Conservation (phyloP, 2,888 invertebrate species). For the Anticlea derivata region DNA sequence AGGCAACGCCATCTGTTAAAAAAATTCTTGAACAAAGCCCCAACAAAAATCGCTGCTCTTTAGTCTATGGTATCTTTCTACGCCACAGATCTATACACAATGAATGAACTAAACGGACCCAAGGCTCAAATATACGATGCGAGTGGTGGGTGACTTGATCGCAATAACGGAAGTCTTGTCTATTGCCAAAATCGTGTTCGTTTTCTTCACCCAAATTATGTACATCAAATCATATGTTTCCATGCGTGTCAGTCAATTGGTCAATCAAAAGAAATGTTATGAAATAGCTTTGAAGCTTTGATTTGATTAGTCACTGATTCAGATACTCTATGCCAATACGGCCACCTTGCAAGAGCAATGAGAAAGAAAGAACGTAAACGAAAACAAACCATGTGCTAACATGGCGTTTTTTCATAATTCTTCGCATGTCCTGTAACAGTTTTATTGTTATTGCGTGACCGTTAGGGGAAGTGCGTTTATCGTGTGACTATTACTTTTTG, state of each 20-base stretch:
- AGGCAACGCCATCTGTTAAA: too few species aligned
- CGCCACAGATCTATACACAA: background rate
- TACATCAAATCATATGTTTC: background rate
- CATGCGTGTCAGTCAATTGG: constrained; percentile 6
- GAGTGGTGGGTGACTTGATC: background rate
- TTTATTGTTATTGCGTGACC: constrained; percentile 76
- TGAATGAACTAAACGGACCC: background rate
- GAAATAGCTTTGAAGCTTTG: background rate
- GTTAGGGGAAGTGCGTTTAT: constrained; percentile 73
- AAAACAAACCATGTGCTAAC: constrained; percentile 80
- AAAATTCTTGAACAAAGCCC: too few species aligned
- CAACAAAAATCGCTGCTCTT: too few species aligned
- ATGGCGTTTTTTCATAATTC: constrained; percentile 80
- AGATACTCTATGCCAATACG: background rate
- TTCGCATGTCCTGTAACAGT: constrained; percentile 57
- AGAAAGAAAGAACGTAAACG: constrained; percentile 32
- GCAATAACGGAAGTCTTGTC: background rate
- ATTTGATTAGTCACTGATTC: background rate
- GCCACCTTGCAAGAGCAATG: background rate
- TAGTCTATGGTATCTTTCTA: too few species aligned
- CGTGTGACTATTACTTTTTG: constrained; percentile 66
- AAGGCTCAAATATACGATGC: background rate
- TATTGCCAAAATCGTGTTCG: background rate
- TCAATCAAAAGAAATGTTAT: too few species aligned
- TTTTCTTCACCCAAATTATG: background rate